Conservation (phyloP, 2,797 vertebrate species). For the Hyperoplus immaculatus region DNA sequence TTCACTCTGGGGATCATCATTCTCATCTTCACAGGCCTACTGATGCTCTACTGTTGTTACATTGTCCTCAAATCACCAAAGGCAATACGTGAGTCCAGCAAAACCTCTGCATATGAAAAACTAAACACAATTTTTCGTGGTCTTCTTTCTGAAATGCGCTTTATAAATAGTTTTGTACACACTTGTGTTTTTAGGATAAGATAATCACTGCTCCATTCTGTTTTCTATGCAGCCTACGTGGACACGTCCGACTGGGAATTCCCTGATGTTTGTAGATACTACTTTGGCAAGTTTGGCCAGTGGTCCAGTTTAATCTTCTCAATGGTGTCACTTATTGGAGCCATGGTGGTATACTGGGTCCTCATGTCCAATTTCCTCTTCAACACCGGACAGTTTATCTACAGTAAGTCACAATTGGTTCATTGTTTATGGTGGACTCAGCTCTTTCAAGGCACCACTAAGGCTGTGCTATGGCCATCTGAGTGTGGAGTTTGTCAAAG, state of each 20-base stretch:
- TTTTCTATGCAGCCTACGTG: slow-evolving; percentile 79
- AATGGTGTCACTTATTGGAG: slow-evolving; percentile 93
- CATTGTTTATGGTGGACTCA: neutral
- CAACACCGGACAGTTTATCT: slow-evolving; percentile 95
- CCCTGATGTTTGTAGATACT: slow-evolving; percentile 95
- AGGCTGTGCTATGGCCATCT: no score
- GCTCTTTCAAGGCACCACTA: no score
- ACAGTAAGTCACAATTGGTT: slow-evolving; percentile 87
- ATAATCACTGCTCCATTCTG: neutral
- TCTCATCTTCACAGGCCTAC: slow-evolving; percentile 89
- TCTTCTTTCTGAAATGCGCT: neutral
- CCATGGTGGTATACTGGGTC: slow-evolving; percentile 99
- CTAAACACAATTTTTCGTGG: no score
- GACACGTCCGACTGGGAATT: slow-evolving; percentile 95
- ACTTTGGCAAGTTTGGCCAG: slow-evolving; percentile 94
- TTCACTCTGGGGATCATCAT: slow-evolving; percentile 93
- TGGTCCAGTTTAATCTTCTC: slow-evolving; percentile 97
- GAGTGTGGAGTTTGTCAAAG: no score
- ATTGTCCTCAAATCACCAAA: slow-evolving; percentile 92
- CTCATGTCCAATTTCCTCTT: slow-evolving; percentile 99
- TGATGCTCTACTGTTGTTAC: slow-evolving; percentile 97
- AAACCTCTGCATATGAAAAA: neutral
- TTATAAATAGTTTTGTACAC: neutral
- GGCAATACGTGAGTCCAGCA: slow-evolving; percentile 89
- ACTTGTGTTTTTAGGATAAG: neutral